These are phyloP conservation scores for Scophthalmus maximus DNA, from an alignment of 2,113 vertebrate genomes.

Conservation along the genomic window DNA sequence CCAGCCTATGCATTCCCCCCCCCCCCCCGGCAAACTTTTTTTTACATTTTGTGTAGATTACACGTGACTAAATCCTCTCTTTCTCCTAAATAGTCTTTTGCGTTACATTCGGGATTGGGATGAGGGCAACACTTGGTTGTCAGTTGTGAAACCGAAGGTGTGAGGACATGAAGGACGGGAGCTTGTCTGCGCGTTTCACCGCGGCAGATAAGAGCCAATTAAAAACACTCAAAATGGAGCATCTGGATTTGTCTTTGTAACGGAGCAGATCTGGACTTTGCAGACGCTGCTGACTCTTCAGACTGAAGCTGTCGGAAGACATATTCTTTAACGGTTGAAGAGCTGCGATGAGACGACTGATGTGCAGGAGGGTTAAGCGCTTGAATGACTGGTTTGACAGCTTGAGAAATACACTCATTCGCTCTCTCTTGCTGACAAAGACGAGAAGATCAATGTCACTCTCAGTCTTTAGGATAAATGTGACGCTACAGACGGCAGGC, in stretches of 20 bases:
- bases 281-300: background rate
- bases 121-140: background rate
- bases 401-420: background rate
- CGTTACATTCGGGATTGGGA: background rate
- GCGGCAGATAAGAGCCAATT: slow-evolving; percentile 4
- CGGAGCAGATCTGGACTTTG: background rate
- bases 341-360: background rate
- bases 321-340: background rate
- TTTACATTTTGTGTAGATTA: too few relatives aligned
- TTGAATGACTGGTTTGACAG: background rate
- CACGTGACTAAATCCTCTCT: too few relatives aligned
- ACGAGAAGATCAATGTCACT: background rate
- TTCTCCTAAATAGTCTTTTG: background rate
- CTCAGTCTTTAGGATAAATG: slow-evolving; percentile 1
- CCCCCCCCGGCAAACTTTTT: too few relatives aligned
- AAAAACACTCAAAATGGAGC: slow-evolving; percentile 9
- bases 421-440: background rate
- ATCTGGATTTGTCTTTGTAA: slow-evolving; percentile 10
- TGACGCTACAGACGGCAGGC: background rate
- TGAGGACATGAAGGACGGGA: background rate
- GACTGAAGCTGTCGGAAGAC: background rate
- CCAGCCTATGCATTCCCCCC: too few relatives aligned
- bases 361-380: background rate
- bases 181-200: slow-evolving; percentile 4
- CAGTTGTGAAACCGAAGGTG: background rate